Evolutionary conservation across 2,797 vertebrate species (phyloP), one percentile per base, ranked within the genome.

Genomic region (Dipus sagitta): DNA sequence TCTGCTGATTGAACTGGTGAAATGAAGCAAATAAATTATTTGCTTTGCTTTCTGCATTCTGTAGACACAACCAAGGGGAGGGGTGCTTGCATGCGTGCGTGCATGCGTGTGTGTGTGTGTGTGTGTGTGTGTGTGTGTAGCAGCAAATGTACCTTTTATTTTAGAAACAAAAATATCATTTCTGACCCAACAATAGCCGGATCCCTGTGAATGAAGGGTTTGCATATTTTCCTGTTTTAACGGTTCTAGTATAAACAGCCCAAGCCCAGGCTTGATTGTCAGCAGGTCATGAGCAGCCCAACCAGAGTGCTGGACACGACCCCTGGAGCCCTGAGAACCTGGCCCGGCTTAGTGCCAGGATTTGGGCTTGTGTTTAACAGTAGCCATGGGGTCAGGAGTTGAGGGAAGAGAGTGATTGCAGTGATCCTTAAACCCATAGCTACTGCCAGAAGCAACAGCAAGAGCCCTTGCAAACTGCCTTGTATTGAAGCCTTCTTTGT

Each of bases 141-240:
- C 94, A 97, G 97, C 96, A 96, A 97, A 97, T 96, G 86, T 97
- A 97, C 97, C 94, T 97, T 97, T 98, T 98, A 97, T 97, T 98
- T 98, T 97, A 97, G 96, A 97, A 98, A 97, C 97, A 97, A 98
- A 98, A 98, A 98, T 98, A 98, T 98, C 97, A 97, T 97, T 97
- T 98, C 98, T 96, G 98, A 97, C 97, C 96, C 96, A 99, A 99
- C 99, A 99, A 99, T 99, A 97, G 97, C 99, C 99, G 99, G 99
- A 99, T 99, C 98, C 99, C 97, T 97, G 97, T 98, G 98, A 99
- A 99, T 98, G 98, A 98, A 99, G 98, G 98, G 98, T 98, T 98
- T 97, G 98, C 98, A 98, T 98, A 99, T 99, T 99, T 99, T 99
- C 99, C 99, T 99, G 99, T 98, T 99, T 98, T 98, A 98, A 98